Evolutionary conservation across 2,888 invertebrate genomes (phyloP), one percentile per base, ranked within the genome.

Genomic region (Rhorus exstirpatorius): DNA sequence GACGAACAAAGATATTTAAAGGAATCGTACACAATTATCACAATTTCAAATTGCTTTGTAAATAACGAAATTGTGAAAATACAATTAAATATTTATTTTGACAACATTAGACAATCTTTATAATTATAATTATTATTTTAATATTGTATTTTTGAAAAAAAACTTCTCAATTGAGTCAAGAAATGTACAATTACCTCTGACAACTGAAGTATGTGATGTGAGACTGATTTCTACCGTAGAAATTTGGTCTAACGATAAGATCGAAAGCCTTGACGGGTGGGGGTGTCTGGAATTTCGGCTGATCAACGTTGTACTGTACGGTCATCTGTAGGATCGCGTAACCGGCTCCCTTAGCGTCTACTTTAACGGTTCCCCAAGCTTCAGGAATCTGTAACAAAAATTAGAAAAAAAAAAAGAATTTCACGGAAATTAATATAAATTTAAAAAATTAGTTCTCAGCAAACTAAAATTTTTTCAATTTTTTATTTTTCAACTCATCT

Each of bases 281-380:
- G 87, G 95, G 94, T 0, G 97, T 98, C 93, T 97, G 97, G 94
- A 97, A 97, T 91, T 95, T 95, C 70, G 94, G 94, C 87, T 96
- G 95, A 92, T 98, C 98, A 67, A 98, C 97, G 93, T 98, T 98
- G 93, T 98, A 98, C 92, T 97, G 97, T 26, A 97, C 97, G 41
- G 97, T 96, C 96, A 99, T 96, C 94, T 99, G 98, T 86, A 99
- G 94, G 88, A 99, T 96, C 2, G 98, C 98, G 93, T 97, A 97
- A n/a, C 99, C 99, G 1, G 97, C 97, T 84, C 99, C 99, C 91
- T 96, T 96, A 0, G 97, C 98, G 87, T 97, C 96, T 58, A 98
- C 97, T 93, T 97, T 97, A 44, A 99, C 97, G 0, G 97, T 98
- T 89, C 99, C 99, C 97, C 97, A 99, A 58, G 98, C 98, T 89